These are phyloP conservation scores for Rana temporaria DNA, from an alignment of 2,113 vertebrate genomes.

Conservation along the genomic window DNA sequence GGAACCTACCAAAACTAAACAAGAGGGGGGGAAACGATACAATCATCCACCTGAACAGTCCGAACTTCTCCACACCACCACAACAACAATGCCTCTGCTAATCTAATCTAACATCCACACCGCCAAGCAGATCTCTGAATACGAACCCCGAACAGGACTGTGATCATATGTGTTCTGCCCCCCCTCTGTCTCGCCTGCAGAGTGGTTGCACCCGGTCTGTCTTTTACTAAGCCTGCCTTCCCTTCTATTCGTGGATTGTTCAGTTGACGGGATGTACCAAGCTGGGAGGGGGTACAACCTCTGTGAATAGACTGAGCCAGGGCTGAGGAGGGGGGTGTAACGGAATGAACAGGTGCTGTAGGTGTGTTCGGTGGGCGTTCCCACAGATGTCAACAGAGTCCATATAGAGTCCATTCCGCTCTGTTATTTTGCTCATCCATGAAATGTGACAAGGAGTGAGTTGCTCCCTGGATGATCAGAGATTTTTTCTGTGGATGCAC, in stretches of 20 bases:
- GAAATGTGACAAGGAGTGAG: too few species aligned
- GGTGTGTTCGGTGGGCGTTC: neutral
- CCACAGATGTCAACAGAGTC: too few species aligned
- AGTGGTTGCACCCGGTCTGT: conserved; percentile 35
- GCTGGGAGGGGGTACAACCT: neutral
- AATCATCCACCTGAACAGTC: neutral
- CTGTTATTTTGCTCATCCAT: too few species aligned
- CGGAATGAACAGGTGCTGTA: neutral
- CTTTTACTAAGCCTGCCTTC: conserved; percentile 9
- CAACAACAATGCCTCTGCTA: neutral
- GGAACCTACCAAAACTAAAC: conserved; percentile 20
- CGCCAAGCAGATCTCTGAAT: neutral
- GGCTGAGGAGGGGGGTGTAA: neutral
- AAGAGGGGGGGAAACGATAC: neutral
- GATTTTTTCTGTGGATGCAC: too few species aligned
- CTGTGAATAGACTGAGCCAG: neutral
- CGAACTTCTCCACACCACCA: neutral
- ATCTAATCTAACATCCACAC: neutral
- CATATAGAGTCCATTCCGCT: too few species aligned
- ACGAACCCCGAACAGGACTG: too few species aligned
- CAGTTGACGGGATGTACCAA: conserved; percentile 11
- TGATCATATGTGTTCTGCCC: neutral
- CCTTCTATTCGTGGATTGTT: neutral
- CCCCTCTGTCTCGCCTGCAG: neutral
- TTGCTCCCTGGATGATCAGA: too few species aligned